Conservation (phyloP, 1,140 invertebrate genomes). For the Chlorops oryzae region DNA sequence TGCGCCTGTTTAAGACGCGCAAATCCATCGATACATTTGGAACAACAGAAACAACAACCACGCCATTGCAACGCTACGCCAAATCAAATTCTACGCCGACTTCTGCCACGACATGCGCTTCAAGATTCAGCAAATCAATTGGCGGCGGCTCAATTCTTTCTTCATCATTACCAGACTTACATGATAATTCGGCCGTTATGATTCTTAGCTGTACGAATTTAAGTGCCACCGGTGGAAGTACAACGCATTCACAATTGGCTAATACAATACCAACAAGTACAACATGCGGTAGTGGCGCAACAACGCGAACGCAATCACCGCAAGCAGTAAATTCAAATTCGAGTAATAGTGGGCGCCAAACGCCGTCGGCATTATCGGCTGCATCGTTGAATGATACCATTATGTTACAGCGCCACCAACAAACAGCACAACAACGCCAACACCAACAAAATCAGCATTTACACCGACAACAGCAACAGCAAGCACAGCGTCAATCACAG, state of each 20-base stretch:
- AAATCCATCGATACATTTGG: conserved; percentile 43
- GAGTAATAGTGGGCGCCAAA: conserved; percentile 33
- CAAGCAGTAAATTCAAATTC: conserved; percentile 11
- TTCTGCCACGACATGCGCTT: conserved; percentile 29
- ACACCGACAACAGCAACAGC: conserved; percentile 13
- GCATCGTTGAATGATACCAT: conserved; percentile 37
- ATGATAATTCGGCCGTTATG: conserved; percentile 43
- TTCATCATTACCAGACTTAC: conserved; percentile 42
- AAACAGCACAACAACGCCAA: conserved; percentile 18
- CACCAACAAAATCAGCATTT: conserved; percentile 9
- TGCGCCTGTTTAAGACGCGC: conserved; percentile 45
- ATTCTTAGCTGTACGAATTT: conserved; percentile 45
- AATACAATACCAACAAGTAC: conserved; percentile 9
- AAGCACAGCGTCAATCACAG: conserved; percentile 19
- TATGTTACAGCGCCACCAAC: conserved; percentile 21
- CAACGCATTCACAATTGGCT: conserved; percentile 4
- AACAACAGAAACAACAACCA: conserved; percentile 25
- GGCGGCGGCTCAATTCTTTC: conserved; percentile 33
- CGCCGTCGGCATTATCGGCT: conserved; percentile 37
- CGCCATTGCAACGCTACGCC: conserved; percentile 13
- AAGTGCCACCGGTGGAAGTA: conserved; percentile 22
- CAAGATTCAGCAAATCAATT: conserved; percentile 33
- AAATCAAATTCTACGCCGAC: conserved; percentile 6
- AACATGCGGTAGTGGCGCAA: conserved; percentile 9
- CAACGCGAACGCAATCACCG: conserved; percentile 7